These are phyloP conservation scores for Ditylenchus weischeri DNA, from an alignment of 2,888 invertebrate genomes.

Conservation along the genomic window DNA sequence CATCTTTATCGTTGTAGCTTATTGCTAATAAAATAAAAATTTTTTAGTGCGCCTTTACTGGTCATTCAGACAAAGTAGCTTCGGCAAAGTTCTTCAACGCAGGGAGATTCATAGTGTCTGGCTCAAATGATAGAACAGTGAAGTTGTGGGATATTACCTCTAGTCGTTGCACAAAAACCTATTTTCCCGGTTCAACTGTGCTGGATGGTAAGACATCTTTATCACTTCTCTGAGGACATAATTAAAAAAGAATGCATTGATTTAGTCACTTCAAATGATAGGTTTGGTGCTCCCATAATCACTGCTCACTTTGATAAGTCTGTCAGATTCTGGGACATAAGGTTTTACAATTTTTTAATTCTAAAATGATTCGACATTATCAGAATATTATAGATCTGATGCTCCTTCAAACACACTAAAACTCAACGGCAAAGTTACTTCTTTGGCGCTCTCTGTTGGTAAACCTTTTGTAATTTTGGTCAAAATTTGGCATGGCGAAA, in stretches of 20 bases:
- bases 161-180: conserved; percentile 69
- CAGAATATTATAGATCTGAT: conserved; percentile 59
- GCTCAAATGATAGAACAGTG: conserved; percentile 93
- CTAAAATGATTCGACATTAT: too few species aligned
- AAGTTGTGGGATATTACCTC: conserved; percentile 97
- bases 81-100: conserved; percentile 83
- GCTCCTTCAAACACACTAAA: conserved; percentile 72
- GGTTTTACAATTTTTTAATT: conserved; percentile 65
- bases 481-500: too few species aligned
- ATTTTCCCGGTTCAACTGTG: conserved; percentile 51
- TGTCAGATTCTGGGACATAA: conserved; percentile 90
- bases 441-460: conserved; percentile 65
- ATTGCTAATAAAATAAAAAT: too few species aligned
- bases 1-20: too few species aligned
- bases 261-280: conserved; percentile 59
- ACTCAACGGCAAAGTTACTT: conserved; percentile 88
- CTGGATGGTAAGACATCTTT: conserved; percentile 43
- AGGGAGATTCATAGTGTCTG: conserved; percentile 86
- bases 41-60: conserved; percentile 80
- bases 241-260: too few species aligned
- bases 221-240: too few species aligned
- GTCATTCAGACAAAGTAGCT: conserved; percentile 94
- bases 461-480: not conserved
- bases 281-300: conserved; percentile 67
- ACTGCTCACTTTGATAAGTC: conserved; percentile 97